These are phyloP conservation scores for Falco novaeseelandiae DNA, from an alignment of 2,797 vertebrate species.

Conservation along the genomic window DNA sequence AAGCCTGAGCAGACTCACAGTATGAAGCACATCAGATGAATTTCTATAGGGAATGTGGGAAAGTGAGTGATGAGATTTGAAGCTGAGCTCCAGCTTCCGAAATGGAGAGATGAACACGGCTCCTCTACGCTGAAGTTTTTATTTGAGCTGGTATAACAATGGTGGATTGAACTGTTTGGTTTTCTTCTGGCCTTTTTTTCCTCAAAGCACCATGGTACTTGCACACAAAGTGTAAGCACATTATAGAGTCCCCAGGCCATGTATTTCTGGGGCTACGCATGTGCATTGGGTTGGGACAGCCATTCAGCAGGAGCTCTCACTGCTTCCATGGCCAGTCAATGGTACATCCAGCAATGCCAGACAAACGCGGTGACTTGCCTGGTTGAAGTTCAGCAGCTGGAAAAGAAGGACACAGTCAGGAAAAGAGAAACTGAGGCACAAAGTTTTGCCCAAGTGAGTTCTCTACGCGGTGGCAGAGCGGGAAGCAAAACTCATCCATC, in stretches of 20 bases:
- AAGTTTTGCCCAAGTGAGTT: neutral
- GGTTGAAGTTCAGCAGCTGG: neutral
- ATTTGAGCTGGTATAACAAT: neutral
- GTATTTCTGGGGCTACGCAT: neutral
- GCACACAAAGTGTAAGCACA: rapidly evolving
- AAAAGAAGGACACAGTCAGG: neutral
- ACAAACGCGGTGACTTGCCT: rapidly evolving
- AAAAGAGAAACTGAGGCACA: neutral
- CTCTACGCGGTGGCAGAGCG: rapidly evolving
- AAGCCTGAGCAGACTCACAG: neutral
- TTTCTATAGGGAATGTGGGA: neutral
- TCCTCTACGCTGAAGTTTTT: neutral
- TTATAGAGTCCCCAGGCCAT: neutral
- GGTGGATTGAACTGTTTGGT: neutral
- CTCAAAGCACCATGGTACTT: neutral
- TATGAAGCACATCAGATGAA: rapidly evolving
- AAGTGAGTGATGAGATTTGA: neutral
- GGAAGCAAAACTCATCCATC: neutral
- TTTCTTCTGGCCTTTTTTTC: neutral
- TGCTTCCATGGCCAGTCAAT: neutral
- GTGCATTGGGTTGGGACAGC: neutral
- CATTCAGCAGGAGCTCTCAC: neutral
- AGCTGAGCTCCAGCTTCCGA: neutral
- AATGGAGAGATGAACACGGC: neutral
- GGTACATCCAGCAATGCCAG: neutral